Percentiles rank a stretch among this genome's conserved stretches.
phyloP scores from a whole-genome alignment of 2,113 vertebrate species.

The Balaenoptera acutorostrata region DNA sequence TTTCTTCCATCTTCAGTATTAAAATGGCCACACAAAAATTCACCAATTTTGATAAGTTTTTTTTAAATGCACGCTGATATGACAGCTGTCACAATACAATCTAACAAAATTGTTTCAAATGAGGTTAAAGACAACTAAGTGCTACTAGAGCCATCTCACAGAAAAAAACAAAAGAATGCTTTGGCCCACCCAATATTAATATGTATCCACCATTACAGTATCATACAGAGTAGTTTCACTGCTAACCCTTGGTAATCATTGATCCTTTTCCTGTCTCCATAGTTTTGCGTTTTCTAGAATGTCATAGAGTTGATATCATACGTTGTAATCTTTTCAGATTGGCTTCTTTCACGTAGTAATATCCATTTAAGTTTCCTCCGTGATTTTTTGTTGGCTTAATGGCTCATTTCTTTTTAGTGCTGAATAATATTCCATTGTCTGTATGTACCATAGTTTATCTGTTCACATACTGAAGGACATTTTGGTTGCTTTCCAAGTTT shows the following conservation, averaged over 20 bases:
- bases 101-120: no score
- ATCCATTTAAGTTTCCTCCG: not conserved
- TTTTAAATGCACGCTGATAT: no score
- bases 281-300: not conserved
- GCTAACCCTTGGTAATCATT: not conserved
- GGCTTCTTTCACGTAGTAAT: not conserved
- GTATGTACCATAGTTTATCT: not conserved
- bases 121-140: no score
- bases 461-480: not conserved
- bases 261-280: not conserved
- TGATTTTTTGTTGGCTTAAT: not conserved
- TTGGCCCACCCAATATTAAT: not conserved
- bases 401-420: not conserved
- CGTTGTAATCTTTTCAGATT: not conserved
- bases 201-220: not conserved
- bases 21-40: no score
- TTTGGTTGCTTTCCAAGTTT: not conserved
- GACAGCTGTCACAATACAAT: no score
- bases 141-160: no score
- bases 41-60: no score
- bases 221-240: not conserved
- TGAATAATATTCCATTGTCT: not conserved
- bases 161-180: no score
- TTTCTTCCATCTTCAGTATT: no score
- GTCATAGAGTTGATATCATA: not conserved